These are phyloP conservation scores for Chiloscyllium punctatum DNA, from an alignment of 2,797 vertebrate species.

Conservation along the genomic window DNA sequence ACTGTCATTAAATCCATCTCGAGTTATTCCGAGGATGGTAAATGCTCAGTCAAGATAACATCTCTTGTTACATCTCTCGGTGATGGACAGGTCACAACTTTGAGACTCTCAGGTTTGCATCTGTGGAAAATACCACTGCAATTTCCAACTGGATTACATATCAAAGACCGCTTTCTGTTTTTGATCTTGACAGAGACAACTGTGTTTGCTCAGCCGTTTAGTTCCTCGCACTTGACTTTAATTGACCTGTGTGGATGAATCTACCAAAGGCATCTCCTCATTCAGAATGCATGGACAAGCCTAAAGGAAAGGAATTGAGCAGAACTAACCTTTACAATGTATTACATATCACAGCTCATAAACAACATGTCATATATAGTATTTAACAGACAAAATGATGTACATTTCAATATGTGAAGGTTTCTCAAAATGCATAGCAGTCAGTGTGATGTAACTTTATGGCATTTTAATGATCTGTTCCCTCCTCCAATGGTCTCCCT, in stretches of 20 bases:
- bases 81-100: slow-evolving; percentile 17
- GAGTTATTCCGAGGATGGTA: slow-evolving; percentile 19
- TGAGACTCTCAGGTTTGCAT: not conserved
- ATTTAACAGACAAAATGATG: not conserved
- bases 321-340: not conserved
- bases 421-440: not conserved
- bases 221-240: slow-evolving; percentile 5
- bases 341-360: slow-evolving; percentile 4
- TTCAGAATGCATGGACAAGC: not conserved
- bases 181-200: slow-evolving; percentile 32
- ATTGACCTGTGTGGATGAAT: not conserved
- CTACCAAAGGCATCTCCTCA: not conserved
- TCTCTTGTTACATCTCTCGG: slow-evolving; percentile 10
- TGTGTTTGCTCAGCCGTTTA: slow-evolving; percentile 10
- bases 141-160: slow-evolving; percentile 33
- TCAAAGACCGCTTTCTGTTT: slow-evolving; percentile 10
- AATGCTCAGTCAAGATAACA: not conserved
- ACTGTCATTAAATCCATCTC: slow-evolving; percentile 7
- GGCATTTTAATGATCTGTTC: not conserved
- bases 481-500: not conserved
- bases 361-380: not conserved
- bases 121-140: slow-evolving; percentile 24
- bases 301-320: not conserved
- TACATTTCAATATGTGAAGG: not conserved
- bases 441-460: not conserved